Evolutionary conservation across 92 coral and sea anemone species (phyloP).

Genomic region (Palythoa caribaeorum): DNA sequence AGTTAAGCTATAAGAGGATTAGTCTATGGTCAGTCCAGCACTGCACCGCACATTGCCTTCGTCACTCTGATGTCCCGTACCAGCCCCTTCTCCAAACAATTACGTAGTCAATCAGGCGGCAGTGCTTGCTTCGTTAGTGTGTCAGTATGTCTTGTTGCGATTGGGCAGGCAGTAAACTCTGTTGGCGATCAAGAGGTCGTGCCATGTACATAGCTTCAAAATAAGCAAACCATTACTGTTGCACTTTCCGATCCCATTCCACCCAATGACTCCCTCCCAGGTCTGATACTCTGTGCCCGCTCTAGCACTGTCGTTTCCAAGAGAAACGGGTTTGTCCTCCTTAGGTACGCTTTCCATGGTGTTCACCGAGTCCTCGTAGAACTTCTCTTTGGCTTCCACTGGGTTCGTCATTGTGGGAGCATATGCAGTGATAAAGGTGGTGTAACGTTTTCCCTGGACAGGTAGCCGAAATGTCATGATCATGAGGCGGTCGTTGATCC

Average conservation of each 20-base stretch:
- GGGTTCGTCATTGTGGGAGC: slow-evolving; percentile 76
- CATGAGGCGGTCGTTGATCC: slow-evolving; percentile 48
- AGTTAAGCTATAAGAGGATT: slow-evolving; percentile 12
- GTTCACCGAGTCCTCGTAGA: slow-evolving; percentile 52
- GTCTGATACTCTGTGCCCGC: slow-evolving; percentile 51
- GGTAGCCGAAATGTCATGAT: slow-evolving; percentile 55
- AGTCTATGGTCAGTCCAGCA: slow-evolving; percentile 49
- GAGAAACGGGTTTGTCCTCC: slow-evolving; percentile 42
- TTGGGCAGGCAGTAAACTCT: slow-evolving; percentile 22
- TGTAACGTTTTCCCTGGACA: slow-evolving; percentile 1
- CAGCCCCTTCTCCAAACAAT: slow-evolving; percentile 40
- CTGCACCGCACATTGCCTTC: slow-evolving; percentile 46
- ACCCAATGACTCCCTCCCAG: slow-evolving; percentile 52
- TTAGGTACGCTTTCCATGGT: slow-evolving; percentile 35
- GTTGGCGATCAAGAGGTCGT: slow-evolving; percentile 43
- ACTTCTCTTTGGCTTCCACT: slow-evolving; percentile 55
- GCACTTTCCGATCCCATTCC: slow-evolving; percentile 54
- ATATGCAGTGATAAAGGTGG: slow-evolving; percentile 67
- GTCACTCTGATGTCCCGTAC: slow-evolving; percentile 41
- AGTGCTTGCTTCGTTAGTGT: slow-evolving; percentile 55
- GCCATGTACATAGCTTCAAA: neutral
- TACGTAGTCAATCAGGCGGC: slow-evolving; percentile 44
- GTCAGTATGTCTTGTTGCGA: slow-evolving; percentile 52
- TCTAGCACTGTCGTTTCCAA: slow-evolving; percentile 64
- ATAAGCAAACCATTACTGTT: slow-evolving; percentile 56